A percentile compares a stretch with the other conserved stretches of the same genome.
These are phyloP conservation scores for Chironomus riparius DNA, from an alignment of 2,888 invertebrate species.

Conservation along the genomic window DNA sequence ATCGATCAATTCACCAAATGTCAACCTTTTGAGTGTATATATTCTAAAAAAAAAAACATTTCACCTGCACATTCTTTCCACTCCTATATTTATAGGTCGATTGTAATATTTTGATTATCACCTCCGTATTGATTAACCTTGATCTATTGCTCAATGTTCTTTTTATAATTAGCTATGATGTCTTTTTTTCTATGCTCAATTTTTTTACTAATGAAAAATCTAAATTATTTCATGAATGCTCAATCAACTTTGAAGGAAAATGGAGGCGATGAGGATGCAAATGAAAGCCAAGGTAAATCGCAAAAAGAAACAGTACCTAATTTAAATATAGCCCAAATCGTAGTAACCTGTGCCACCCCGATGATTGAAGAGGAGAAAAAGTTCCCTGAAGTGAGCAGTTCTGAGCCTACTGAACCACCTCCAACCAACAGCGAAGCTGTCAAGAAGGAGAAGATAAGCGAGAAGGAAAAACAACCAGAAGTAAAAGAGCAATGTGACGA, in stretches of 20 bases:
- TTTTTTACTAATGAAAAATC: background rate
- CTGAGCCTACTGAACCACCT: background rate
- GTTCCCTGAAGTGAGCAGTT: constrained; percentile 50
- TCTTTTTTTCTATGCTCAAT: background rate
- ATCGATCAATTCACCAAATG: background rate
- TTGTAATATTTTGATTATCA: background rate
- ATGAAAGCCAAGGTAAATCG: constrained; percentile 44
- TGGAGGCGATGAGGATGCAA: constrained; percentile 31
- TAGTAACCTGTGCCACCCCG: constrained; percentile 88
- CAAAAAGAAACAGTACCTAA: constrained; percentile 23
- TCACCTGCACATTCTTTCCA: background rate
- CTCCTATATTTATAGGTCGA: background rate
- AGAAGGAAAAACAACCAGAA: constrained; percentile 28
- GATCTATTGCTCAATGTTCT: background rate
- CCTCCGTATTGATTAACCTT: background rate
- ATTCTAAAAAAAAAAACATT: background rate
- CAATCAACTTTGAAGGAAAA: constrained; percentile 28
- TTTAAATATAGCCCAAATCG: constrained; percentile 77
- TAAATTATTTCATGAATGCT: background rate
- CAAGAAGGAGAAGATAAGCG: constrained; percentile 34
- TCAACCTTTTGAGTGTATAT: too few species aligned
- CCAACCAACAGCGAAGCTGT: background rate
- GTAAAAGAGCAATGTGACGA: constrained; percentile 22
- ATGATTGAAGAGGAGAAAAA: constrained; percentile 80
- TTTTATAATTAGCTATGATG: background rate